Evolutionary conservation across 2,113 vertebrate species (phyloP).

Genomic region (Rhipidura dahli): DNA sequence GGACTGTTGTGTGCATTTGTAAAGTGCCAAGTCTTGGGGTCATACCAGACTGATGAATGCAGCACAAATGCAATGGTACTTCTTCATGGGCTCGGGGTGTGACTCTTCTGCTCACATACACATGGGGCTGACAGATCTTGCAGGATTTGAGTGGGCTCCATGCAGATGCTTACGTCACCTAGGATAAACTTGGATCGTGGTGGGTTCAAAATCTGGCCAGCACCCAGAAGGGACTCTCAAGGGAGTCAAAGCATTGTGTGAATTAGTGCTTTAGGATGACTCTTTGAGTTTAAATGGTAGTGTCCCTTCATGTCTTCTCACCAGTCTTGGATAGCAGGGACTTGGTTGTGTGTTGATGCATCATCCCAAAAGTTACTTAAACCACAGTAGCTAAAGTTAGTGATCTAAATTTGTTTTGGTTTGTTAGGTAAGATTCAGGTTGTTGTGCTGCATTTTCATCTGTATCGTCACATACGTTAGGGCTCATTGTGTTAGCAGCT

Average conservation of each 20-base stretch:
- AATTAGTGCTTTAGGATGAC: background rate
- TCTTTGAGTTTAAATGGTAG: background rate
- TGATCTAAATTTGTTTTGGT: background rate
- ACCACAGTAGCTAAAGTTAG: background rate
- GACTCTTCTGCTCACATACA: background rate
- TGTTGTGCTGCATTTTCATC: background rate
- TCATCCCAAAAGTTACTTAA: background rate
- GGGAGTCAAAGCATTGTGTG: background rate
- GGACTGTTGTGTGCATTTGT: background rate
- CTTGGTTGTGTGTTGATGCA: background rate
- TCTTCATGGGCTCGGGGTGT: accelerated
- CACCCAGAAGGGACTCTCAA: background rate
- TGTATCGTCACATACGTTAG: accelerated
- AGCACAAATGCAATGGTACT: background rate
- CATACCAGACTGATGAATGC: background rate
- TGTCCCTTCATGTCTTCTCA: background rate
- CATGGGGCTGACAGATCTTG: background rate
- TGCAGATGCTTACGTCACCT: background rate
- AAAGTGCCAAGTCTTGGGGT: background rate
- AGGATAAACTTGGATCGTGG: background rate
- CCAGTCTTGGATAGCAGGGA: background rate
- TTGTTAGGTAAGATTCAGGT: background rate
- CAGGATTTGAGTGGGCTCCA: background rate
- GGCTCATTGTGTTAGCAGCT: background rate
- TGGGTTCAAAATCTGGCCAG: background rate